These are phyloP conservation scores for Anniella stebbinsi DNA, from an alignment of 2,797 vertebrate genomes.

Conservation along the genomic window DNA sequence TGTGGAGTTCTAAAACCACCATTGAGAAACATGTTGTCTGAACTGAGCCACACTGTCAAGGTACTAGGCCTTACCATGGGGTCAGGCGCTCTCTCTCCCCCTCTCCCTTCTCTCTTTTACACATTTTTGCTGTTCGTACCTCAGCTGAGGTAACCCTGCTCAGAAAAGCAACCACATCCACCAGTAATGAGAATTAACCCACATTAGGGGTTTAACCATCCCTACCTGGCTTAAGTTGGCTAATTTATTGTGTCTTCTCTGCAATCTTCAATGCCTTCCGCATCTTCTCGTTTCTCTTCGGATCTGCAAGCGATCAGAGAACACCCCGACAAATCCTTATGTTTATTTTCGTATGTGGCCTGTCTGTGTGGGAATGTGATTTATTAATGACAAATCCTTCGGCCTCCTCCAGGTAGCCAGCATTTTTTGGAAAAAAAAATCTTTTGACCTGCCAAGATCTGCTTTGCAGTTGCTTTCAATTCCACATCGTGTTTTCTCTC, in stretches of 20 bases:
- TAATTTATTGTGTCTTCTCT: background rate
- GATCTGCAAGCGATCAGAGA: background rate
- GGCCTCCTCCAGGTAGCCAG: slow-evolving; percentile 46
- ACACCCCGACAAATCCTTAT: background rate
- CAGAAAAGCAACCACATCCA: background rate
- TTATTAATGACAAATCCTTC: slow-evolving; percentile 58
- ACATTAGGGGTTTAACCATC: background rate
- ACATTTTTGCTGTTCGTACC: background rate
- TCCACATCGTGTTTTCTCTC: slow-evolving; percentile 35
- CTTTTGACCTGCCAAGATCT: slow-evolving; percentile 20
- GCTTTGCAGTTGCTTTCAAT: slow-evolving; percentile 20
- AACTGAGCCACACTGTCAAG: background rate
- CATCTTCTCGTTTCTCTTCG: background rate
- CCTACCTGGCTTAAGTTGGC: no score
- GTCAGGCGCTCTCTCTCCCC: no score
- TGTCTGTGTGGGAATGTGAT: slow-evolving; percentile 40
- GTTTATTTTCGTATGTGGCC: slow-evolving; percentile 23
- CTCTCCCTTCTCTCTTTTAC: background rate
- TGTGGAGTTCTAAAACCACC: no score
- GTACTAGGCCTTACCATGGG: background rate
- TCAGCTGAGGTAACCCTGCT: background rate
- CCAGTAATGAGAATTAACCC: background rate
- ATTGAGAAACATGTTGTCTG: no score
- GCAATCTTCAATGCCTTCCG: background rate
- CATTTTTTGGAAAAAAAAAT: background rate